Conservation (phyloP, 2,888 invertebrate species). For the Scaptomyza parva region DNA sequence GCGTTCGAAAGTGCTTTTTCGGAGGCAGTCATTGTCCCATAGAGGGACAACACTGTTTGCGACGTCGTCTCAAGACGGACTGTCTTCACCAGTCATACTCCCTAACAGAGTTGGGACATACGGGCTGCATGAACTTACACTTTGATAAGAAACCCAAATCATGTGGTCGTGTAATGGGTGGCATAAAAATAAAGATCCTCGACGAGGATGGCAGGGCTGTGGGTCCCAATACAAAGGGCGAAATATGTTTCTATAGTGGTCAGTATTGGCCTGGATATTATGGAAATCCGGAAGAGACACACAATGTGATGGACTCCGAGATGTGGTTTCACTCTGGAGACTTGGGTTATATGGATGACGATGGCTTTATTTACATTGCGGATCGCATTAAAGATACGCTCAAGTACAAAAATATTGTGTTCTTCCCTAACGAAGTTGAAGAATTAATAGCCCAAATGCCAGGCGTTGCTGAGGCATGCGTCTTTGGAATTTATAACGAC, state of each 20-base stretch:
- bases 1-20: slow-evolving; percentile 55
- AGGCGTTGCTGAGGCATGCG: slow-evolving; percentile 76
- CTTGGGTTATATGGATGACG: slow-evolving; percentile 82
- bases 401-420: slow-evolving; percentile 74
- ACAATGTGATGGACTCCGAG: slow-evolving; percentile 62
- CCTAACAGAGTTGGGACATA: slow-evolving; percentile 72
- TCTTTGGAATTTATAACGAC: slow-evolving; percentile 77
- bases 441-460: slow-evolving; percentile 70
- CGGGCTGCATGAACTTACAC: slow-evolving; percentile 49
- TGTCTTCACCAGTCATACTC: slow-evolving; percentile 69
- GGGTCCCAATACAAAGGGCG: slow-evolving; percentile 73
- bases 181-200: slow-evolving; percentile 50
- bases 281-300: slow-evolving; percentile 69
- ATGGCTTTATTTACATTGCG: slow-evolving; percentile 75
- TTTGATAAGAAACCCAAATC: slow-evolving; percentile 70
- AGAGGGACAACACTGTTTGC: slow-evolving; percentile 58
- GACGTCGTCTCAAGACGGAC: slow-evolving; percentile 56
- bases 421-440: slow-evolving; percentile 81
- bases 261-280: slow-evolving; percentile 82
- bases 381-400: slow-evolving; percentile 82
- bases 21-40: slow-evolving; percentile 68
- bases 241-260: slow-evolving; percentile 65
- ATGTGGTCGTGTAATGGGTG: slow-evolving; percentile 68
- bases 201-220: slow-evolving; percentile 56
- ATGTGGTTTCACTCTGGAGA: slow-evolving; percentile 82